Evolutionary conservation across 1,140 invertebrate species (phyloP), one percentile per base, ranked within the genome.

Genomic region (Atta cephalotes): DNA sequence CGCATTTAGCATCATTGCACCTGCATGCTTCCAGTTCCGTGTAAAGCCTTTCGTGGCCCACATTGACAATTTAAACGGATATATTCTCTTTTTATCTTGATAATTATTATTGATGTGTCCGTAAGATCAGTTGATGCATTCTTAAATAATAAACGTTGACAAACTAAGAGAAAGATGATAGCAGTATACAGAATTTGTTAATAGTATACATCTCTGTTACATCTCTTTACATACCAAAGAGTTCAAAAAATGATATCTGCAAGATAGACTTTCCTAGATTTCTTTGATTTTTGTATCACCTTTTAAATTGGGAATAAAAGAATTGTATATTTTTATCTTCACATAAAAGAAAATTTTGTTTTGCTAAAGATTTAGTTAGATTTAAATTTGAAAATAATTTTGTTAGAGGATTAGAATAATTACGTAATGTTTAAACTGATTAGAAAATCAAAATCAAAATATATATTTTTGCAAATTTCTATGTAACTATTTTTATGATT

Each of bases 21-120:
- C 89, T 90, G 89, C 89, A 56, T 31, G 63, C 66, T 90, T 89
- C 68, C 88, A 90, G 85, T 81, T 90, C 87, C 68, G 85, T 60
- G 88, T 87, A 90, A 89, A 90, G 72, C 31, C 60, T 66, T 9
- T 88, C 60, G 53, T 58, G 77, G n/a, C 31, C 53, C 65, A 87
- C 66, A 87, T 89, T 87, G 85, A 84, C 78, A 84, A 78, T 84
- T 90, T 89, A 90, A 87, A 89, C 78, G 53, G 80, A 89, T 90
- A 87, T 5, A 39, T 82, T 82, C 71, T 82, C 56, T 78, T 49
- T 45, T 1, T 28, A 28, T 21, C 16, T 35, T 31, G 28, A 51
- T 18, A 25, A n/a, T 21, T 49, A 18, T 39, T 39, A 12, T 45
- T 45, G 31, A 77, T 51, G 18, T n/a, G 18, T 18, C 35, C 3